Evolutionary conservation across 30 jellyfish, hydroid and myxozoan genomes (phyloP).

Genomic region (Catostylus mosaicus): DNA sequence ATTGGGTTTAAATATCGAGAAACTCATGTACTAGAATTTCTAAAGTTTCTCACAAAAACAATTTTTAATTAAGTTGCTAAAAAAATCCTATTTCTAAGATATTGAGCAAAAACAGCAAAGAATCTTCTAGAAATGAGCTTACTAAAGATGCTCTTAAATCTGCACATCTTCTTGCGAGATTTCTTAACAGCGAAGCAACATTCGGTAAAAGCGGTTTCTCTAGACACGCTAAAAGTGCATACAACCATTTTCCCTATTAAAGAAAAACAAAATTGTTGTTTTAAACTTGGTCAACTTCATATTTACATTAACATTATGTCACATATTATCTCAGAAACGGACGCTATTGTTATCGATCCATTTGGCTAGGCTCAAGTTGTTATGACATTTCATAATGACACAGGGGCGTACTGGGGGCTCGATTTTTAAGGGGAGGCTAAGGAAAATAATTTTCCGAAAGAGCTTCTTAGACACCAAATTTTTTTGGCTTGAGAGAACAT

Average conservation of each 20-base stretch:
- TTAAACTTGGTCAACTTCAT: no score
- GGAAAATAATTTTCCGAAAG: no score
- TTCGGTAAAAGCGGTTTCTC: slow-evolving; percentile 67
- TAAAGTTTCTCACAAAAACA: no score
- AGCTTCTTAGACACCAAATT: no score
- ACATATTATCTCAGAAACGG: neutral
- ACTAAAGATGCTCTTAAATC: slow-evolving; percentile 67
- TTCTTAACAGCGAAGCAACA: slow-evolving; percentile 61
- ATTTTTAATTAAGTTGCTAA: no score
- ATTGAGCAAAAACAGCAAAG: neutral
- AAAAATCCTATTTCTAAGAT: neutral
- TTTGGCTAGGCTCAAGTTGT: no score
- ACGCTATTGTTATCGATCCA: neutral
- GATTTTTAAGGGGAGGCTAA: no score
- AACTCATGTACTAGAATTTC: no score
- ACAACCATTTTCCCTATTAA: slow-evolving; percentile 61
- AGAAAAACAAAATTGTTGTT: neutral
- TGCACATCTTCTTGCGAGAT: slow-evolving; percentile 65
- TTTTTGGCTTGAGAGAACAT: no score
- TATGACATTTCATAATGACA: no score
- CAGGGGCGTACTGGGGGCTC: no score
- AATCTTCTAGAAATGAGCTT: neutral
- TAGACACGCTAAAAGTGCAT: slow-evolving; percentile 63
- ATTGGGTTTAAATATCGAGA: no score
- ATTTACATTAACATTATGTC: neutral